Conservation (phyloP, 2,113 vertebrate species). For the Macquaria ambigua region DNA sequence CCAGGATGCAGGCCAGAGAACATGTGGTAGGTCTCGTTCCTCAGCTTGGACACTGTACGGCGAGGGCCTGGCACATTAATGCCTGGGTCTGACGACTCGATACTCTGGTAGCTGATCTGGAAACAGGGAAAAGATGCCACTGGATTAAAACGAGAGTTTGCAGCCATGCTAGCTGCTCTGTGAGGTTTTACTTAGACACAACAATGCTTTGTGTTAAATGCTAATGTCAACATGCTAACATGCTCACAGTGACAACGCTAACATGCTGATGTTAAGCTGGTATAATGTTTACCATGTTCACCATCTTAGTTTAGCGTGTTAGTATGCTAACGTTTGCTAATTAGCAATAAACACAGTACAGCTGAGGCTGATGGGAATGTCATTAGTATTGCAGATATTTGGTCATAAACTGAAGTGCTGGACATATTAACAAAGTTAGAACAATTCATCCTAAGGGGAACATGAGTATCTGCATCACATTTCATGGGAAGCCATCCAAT, state of each 20-base stretch:
- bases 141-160: not conserved
- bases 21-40: constrained; percentile 97
- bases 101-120: constrained; percentile 98
- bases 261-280: not conserved
- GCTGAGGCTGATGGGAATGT: not conserved
- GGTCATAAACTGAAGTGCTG: not conserved
- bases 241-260: not conserved
- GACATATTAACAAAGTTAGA: not conserved
- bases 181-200: not conserved
- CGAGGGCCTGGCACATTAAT: constrained; percentile 93
- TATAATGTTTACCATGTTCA: not conserved
- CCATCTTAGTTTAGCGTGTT: not conserved
- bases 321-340: not conserved
- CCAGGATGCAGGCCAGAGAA: constrained; percentile 96
- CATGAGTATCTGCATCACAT: no score
- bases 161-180: not conserved
- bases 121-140: not conserved
- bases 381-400: not conserved
- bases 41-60: constrained; percentile 93
- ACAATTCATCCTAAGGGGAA: no score
- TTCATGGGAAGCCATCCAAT: not conserved
- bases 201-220: not conserved
- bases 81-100: constrained; percentile 92
- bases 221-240: not conserved
- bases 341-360: not conserved